Evolutionary conservation across 2,113 vertebrate genomes (phyloP).

Genomic region (Clarias batrachus): DNA sequence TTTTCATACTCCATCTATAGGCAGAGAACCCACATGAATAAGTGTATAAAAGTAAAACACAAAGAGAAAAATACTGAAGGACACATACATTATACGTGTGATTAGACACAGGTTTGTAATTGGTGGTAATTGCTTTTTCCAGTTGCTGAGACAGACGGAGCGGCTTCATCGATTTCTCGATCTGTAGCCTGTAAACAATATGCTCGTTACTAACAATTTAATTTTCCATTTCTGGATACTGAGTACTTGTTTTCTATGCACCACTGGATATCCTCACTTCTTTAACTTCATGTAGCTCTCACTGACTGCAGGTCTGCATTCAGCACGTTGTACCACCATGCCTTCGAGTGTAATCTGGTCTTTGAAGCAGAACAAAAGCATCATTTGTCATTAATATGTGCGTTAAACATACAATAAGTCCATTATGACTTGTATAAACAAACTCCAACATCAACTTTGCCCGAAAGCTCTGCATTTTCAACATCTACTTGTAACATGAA

Average conservation of each 20-base stretch:
- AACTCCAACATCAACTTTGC: background rate
- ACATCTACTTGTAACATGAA: slow-evolving; percentile 4
- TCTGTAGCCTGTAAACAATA: slow-evolving; percentile 80
- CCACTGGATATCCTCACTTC: slow-evolving; percentile 72
- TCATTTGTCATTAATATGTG: background rate
- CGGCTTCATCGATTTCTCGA: slow-evolving; percentile 94
- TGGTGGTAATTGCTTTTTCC: slow-evolving; percentile 88
- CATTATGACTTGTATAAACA: slow-evolving; percentile 9
- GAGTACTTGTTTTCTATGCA: background rate
- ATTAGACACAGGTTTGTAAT: slow-evolving; percentile 94
- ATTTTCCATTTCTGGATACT: background rate
- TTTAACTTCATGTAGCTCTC: slow-evolving; percentile 96
- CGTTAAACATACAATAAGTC: background rate
- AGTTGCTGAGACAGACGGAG: slow-evolving; percentile 88
- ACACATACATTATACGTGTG: slow-evolving; percentile 88
- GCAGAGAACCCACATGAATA: background rate
- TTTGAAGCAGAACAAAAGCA: slow-evolving; percentile 50
- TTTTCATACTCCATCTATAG: slow-evolving; percentile 86
- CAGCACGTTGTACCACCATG: slow-evolving; percentile 93
- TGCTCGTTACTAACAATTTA: background rate
- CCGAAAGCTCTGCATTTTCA: background rate
- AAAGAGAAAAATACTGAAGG: slow-evolving; percentile 32
- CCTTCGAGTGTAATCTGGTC: slow-evolving; percentile 93
- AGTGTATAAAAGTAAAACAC: background rate
- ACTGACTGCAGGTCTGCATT: slow-evolving; percentile 90